A percentile compares a stretch with the other conserved stretches of the same genome.
These are phyloP conservation scores for Tetranychus piercei DNA, from an alignment of 2,888 invertebrate species.

Conservation along the genomic window DNA sequence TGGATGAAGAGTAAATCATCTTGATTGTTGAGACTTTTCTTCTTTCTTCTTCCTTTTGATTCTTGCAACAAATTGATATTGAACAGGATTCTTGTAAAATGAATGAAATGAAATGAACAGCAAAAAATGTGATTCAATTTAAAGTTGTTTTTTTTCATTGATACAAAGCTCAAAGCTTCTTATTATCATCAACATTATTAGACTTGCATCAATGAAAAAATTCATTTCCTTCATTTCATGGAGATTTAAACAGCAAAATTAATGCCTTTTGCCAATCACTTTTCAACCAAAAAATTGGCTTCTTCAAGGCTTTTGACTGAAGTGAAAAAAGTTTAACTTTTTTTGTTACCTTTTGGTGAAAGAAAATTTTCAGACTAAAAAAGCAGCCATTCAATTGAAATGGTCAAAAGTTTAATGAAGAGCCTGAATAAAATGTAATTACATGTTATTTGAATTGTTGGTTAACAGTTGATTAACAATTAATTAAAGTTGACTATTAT, in stretches of 20 bases:
- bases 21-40: background rate
- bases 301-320: too few species aligned
- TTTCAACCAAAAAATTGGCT: background rate
- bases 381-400: too few species aligned
- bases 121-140: background rate
- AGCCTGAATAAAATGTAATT: too few species aligned
- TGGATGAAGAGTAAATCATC: background rate
- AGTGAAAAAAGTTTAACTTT: too few species aligned
- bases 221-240: background rate
- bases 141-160: background rate
- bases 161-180: background rate
- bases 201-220: background rate
- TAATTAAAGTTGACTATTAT: background rate
- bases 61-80: too few species aligned
- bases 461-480: background rate
- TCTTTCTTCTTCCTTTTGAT: too few species aligned
- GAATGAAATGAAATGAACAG: background rate
- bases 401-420: too few species aligned
- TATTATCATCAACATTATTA: background rate
- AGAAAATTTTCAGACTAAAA: too few species aligned
- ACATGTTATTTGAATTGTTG: too few species aligned
- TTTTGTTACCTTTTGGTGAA: too few species aligned
- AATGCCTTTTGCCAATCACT: background rate
- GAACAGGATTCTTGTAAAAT: background rate
- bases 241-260: background rate